Evolutionary conservation across 1,140 invertebrate genomes (phyloP).

Genomic region (Formica selysi): DNA sequence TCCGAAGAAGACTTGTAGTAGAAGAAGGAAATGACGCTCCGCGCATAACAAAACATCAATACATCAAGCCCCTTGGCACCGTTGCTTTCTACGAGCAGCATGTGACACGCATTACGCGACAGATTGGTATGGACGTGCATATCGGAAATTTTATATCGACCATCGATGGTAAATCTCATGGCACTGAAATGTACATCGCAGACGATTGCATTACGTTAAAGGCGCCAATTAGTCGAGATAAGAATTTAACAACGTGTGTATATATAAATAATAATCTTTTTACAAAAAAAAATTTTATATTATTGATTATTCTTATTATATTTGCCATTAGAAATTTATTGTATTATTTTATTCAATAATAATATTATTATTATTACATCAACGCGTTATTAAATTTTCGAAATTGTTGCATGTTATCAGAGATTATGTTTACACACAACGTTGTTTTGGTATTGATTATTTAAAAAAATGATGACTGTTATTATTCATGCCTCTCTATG

Average conservation of each 20-base stretch:
- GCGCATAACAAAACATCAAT: conserved; percentile 77
- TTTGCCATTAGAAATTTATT: background rate
- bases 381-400: background rate
- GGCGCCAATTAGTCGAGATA: background rate
- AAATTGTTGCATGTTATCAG: background rate
- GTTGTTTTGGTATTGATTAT: background rate
- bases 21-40: conserved; percentile 79
- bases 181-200: conserved; percentile 9
- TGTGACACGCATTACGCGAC: conserved; percentile 73
- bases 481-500: background rate
- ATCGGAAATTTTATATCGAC: conserved; percentile 57
- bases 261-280: background rate
- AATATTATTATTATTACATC: background rate
- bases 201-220: background rate
- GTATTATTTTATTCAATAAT: background rate
- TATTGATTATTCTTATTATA: background rate
- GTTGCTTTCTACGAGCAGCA: conserved; percentile 66
- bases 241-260: background rate
- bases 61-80: conserved; percentile 60
- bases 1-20: conserved; percentile 12
- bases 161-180: conserved; percentile 46
- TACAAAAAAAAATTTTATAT: background rate
- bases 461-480: background rate
- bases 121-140: conserved; percentile 59
- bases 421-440: background rate